Percentiles rank a stretch among this genome's conserved stretches.
These are phyloP conservation scores for Listronotus bonariensis DNA, from an alignment of 1,140 invertebrate genomes.

Conservation along the genomic window DNA sequence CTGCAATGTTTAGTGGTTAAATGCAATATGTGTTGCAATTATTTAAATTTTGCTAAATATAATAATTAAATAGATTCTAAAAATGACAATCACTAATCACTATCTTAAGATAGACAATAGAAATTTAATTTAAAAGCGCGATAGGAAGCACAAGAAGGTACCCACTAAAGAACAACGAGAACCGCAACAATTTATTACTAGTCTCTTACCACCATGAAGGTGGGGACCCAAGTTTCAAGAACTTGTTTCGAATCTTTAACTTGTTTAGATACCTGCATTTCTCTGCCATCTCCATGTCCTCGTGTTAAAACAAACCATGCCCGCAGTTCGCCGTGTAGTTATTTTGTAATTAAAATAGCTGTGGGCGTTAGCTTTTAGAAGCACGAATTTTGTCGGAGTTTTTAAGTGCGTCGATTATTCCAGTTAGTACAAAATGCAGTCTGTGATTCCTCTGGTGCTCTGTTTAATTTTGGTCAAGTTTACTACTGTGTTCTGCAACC, in stretches of 20 bases:
- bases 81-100: too few species aligned
- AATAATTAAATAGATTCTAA: too few species aligned
- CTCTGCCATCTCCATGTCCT: background rate
- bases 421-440: constrained; percentile 33
- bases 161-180: too few species aligned
- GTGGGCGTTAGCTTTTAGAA: constrained; percentile 18
- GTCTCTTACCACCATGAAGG: constrained; percentile 8
- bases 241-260: constrained; percentile 26
- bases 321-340: constrained; percentile 9
- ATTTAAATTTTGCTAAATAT: too few species aligned
- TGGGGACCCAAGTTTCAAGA: constrained; percentile 24
- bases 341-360: constrained; percentile 33
- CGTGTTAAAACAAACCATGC: constrained; percentile 9
- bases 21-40: too few species aligned
- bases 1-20: too few species aligned
- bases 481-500: constrained; percentile 16
- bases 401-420: constrained; percentile 20
- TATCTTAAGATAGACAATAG: too few species aligned
- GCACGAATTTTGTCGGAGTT: constrained; percentile 13
- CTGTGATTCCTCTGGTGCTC: constrained; percentile 21
- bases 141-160: too few species aligned
- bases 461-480: constrained; percentile 20
- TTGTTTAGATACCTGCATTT: constrained; percentile 17
- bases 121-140: too few species aligned
- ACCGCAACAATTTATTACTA: constrained; percentile 13